phyloP scores from a whole-genome alignment of 2,113 vertebrate species.

The Hyperopisus bebe region DNA sequence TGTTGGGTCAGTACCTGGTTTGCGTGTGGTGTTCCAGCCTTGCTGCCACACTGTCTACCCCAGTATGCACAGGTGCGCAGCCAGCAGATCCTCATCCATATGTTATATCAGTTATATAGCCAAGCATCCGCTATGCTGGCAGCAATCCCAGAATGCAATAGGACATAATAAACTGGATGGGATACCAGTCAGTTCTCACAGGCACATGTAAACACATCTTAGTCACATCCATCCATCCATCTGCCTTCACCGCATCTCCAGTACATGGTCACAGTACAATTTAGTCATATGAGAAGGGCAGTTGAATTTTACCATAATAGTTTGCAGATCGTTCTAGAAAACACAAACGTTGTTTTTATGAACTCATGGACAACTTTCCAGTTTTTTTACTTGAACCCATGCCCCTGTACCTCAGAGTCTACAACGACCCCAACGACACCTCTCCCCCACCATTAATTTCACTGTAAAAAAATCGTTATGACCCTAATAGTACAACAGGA shows the following conservation, averaged over 20 bases:
- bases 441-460: neutral
- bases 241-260: neutral
- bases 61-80: neutral
- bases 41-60: neutral
- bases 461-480: neutral
- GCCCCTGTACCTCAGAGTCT: neutral
- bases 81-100: neutral
- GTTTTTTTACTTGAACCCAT: neutral
- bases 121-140: neutral
- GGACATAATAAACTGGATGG: neutral
- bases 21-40: neutral
- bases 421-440: neutral
- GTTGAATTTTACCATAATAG: neutral
- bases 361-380: neutral
- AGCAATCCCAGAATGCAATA: conserved; percentile 4
- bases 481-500: neutral
- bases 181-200: neutral
- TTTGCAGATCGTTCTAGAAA: neutral
- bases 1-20: neutral
- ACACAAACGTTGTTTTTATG: neutral
- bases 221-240: neutral
- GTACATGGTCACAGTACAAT: neutral
- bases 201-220: neutral
- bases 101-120: neutral
- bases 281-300: neutral